Conservation (phyloP, 2,797 vertebrate species). For the Sphenodon punctatus region DNA sequence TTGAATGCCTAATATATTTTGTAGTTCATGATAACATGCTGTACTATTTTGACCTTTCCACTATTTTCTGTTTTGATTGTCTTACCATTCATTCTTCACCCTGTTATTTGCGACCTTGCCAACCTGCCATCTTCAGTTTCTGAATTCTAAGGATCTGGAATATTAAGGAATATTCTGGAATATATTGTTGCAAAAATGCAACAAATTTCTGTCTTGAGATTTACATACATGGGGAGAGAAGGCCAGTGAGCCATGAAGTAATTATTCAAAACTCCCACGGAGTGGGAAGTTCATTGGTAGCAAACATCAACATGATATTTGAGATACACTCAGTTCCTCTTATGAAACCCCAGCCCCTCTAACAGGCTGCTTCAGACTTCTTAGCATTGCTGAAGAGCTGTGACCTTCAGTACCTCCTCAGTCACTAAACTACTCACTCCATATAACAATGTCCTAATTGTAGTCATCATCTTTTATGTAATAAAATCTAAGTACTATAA, state of each 20-base stretch:
- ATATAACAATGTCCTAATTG: background rate
- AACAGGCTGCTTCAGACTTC: conserved; percentile 8
- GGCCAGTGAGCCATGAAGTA: conserved; percentile 55
- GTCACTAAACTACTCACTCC: background rate
- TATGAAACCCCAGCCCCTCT: conserved; percentile 4
- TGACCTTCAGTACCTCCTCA: conserved; percentile 36
- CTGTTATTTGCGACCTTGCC: background rate
- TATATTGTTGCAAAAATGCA: conserved; percentile 33
- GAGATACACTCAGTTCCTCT: conserved; percentile 42
- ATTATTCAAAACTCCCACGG: conserved; percentile 61
- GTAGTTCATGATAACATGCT: background rate
- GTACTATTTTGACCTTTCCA: background rate
- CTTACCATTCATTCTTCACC: background rate
- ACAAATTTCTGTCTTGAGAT: conserved; percentile 21
- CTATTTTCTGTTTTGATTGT: conserved; percentile 8
- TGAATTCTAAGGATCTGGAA: conserved; percentile 22
- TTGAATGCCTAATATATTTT: conserved; percentile 13
- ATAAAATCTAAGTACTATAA: conserved; percentile 5
- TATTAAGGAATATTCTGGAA: too few relatives aligned
- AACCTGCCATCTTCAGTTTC: background rate
- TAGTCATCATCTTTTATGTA: conserved; percentile 10
- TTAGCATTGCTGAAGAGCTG: conserved; percentile 43
- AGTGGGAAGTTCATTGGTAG: conserved; percentile 51
- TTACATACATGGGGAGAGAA: conserved; percentile 41
- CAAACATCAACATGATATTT: conserved; percentile 46